Evolutionary conservation across 1,140 invertebrate species (phyloP).

Genomic region (Bemisia tabaci): DNA sequence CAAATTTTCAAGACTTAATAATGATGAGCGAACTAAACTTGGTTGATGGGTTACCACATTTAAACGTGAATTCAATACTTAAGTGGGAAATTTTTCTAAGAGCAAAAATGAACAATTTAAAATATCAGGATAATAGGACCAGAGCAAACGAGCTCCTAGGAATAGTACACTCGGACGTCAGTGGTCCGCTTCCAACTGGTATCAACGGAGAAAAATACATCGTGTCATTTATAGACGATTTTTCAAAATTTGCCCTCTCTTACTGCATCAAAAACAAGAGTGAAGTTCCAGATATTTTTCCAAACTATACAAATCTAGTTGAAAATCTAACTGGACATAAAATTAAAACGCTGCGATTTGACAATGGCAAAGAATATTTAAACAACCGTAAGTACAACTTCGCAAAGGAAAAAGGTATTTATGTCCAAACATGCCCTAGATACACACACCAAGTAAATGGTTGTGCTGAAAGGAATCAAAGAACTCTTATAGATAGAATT

Average conservation of each 20-base stretch:
- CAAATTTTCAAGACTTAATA: constrained; percentile 2
- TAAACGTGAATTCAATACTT: background rate
- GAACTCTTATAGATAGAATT: constrained; percentile 20
- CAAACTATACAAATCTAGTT: constrained; percentile 8
- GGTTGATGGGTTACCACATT: background rate
- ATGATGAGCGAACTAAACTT: background rate
- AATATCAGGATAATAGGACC: background rate
- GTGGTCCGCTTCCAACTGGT: constrained; percentile 3
- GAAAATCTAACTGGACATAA: no score
- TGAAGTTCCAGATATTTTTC: constrained; percentile 9
- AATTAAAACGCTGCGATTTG: constrained; percentile 11
- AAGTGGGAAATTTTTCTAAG: background rate
- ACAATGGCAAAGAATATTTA: constrained; percentile 19
- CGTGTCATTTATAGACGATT: constrained; percentile 16
- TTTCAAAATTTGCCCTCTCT: constrained; percentile 10
- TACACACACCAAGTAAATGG: constrained; percentile 29
- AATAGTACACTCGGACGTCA: constrained; percentile 13
- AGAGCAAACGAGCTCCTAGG: constrained; percentile 10
- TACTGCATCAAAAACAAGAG: constrained; percentile 12
- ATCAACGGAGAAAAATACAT: constrained; percentile 7
- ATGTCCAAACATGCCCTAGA: constrained; percentile 20
- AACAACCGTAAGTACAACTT: constrained; percentile 10
- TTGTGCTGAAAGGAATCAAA: no score
- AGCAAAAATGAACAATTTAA: constrained; percentile 2
- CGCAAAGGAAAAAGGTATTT: constrained; percentile 24